phyloP scores from a whole-genome alignment of 2,797 vertebrate species.

The Pelochelys cantorii region DNA sequence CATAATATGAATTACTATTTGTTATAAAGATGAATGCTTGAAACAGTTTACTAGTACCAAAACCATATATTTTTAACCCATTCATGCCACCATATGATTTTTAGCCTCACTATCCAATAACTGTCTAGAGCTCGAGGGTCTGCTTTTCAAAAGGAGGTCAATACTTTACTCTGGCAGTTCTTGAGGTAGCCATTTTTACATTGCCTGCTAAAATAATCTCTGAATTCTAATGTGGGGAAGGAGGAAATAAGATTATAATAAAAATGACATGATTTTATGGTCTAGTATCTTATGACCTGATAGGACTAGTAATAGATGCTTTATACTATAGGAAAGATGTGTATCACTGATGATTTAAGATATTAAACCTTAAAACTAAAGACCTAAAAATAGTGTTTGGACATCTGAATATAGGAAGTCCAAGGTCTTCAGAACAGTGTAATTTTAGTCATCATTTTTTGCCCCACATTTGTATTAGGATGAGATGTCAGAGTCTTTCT shows the following conservation, averaged over 20 bases:
- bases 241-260: neutral
- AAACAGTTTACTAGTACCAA: neutral
- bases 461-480: neutral
- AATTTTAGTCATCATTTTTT: neutral
- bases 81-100: neutral
- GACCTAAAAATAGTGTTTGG: neutral
- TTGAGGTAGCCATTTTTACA: neutral
- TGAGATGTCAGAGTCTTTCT: neutral
- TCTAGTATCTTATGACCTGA: neutral
- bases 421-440: neutral
- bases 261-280: neutral
- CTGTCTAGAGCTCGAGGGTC: neutral
- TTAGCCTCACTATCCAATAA: neutral
- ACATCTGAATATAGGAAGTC: neutral
- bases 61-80: neutral
- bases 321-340: neutral
- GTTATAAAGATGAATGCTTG: neutral
- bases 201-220: neutral
- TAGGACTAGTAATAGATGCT: neutral
- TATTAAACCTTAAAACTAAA: neutral
- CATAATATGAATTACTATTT: neutral
- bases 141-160: neutral
- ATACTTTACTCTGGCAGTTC: neutral
- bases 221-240: neutral
- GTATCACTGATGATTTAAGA: neutral